Percentiles rank a stretch among this genome's conserved stretches.
Evolutionary conservation across 2,888 invertebrate genomes (phyloP).

Genomic region (Sesia bembeciformis): DNA sequence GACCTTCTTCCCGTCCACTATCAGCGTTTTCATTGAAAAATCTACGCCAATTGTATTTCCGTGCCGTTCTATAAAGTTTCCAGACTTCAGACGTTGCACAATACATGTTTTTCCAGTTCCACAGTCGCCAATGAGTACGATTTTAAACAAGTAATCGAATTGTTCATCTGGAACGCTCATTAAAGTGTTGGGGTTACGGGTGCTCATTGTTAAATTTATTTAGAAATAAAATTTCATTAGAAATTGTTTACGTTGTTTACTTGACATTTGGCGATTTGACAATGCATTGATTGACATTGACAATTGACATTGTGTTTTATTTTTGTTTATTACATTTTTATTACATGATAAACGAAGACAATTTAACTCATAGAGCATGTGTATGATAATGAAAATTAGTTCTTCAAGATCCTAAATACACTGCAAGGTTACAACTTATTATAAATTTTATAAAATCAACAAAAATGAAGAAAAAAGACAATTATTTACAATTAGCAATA

Average conservation of each 20-base stretch:
- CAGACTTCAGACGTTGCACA: slow-evolving; percentile 96
- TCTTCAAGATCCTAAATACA: too few relatives aligned
- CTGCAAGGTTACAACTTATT: too few relatives aligned
- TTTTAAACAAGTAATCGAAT: slow-evolving; percentile 96
- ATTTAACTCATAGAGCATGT: background rate
- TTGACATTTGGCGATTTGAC: background rate
- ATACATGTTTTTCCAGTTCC: slow-evolving; percentile 95
- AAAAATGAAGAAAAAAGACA: too few relatives aligned
- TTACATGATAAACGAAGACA: background rate
- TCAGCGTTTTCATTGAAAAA: slow-evolving; percentile 98
- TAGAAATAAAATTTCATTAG: slow-evolving; percentile 3
- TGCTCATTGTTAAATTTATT: slow-evolving; percentile 74
- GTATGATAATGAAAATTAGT: too few relatives aligned
- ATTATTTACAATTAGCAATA: too few relatives aligned
- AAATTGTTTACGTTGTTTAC: background rate
- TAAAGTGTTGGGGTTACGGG: slow-evolving; percentile 83
- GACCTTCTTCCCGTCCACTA: slow-evolving; percentile 94
- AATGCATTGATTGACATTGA: background rate
- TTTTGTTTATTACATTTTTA: background rate
- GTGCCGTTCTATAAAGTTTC: slow-evolving; percentile 95
- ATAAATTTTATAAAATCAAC: too few relatives aligned
- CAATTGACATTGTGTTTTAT: background rate
- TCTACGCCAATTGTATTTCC: slow-evolving; percentile 98
- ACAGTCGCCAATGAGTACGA: slow-evolving; percentile 93
- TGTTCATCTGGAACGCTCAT: slow-evolving; percentile 86